These are phyloP conservation scores for Amphiura filiformis DNA, from an alignment of 35 echinoderm and acorn worm genomes.

Conservation along the genomic window DNA sequence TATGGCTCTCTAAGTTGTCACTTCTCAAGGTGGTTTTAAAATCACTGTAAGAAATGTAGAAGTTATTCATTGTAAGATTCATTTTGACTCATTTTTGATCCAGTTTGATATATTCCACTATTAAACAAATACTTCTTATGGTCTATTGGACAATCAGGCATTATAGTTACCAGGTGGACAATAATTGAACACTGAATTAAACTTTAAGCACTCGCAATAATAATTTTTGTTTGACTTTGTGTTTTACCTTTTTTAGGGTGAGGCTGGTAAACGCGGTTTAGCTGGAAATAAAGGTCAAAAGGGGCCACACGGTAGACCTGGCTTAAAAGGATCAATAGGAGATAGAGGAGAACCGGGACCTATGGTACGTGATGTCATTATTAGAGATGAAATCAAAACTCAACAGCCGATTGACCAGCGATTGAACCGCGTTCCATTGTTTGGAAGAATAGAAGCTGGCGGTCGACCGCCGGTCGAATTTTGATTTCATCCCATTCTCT, in stretches of 20 bases:
- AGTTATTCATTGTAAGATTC: not conserved
- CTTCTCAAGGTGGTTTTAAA: no score
- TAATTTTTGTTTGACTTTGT: not conserved
- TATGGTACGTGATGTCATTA: conserved; percentile 28
- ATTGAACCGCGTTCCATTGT: no score
- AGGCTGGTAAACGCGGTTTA: conserved; percentile 14
- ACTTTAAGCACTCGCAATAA: not conserved
- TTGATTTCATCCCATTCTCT: no score
- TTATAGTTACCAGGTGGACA: no score
- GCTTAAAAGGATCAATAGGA: conserved; percentile 11
- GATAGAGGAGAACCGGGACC: conserved; percentile 30
- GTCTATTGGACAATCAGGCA: not conserved
- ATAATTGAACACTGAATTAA: no score
- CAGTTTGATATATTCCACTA: not conserved
- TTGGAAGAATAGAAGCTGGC: not conserved
- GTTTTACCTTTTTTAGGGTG: not conserved
- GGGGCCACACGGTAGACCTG: conserved; percentile 13
- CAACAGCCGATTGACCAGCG: no score
- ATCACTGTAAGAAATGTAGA: no score
- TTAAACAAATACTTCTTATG: not conserved
- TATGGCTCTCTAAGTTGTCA: not conserved
- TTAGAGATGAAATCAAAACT: not conserved
- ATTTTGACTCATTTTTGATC: not conserved
- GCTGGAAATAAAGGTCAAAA: not conserved
- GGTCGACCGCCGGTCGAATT: not conserved